Percentiles rank a stretch among this genome's conserved stretches.
These are phyloP conservation scores for Loxodonta africana DNA, from an alignment of 2,113 vertebrate species.

Conservation along the genomic window DNA sequence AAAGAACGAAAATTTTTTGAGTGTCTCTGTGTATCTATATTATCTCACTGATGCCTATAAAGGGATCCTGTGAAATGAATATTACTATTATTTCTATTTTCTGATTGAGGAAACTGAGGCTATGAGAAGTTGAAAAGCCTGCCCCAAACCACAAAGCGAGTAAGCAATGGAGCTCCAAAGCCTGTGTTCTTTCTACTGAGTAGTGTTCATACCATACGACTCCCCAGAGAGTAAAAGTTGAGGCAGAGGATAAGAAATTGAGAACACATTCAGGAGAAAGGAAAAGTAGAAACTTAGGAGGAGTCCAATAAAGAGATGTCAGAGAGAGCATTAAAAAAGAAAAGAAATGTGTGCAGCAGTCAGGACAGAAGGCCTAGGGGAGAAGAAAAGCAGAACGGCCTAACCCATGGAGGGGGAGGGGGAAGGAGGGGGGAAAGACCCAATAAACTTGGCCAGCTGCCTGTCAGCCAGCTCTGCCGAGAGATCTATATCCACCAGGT, in stretches of 20 bases:
- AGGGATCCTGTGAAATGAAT: neutral
- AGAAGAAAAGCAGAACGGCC: conserved; percentile 57
- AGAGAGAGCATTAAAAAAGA: conserved; percentile 65
- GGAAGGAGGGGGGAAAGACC: neutral
- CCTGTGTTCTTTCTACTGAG: neutral
- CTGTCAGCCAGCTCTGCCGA: conserved; percentile 57
- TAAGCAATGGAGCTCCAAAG: neutral
- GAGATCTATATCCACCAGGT: conserved; percentile 68
- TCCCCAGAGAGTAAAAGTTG: neutral
- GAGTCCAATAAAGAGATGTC: conserved; percentile 52
- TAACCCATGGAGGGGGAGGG: neutral
- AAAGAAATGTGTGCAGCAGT: conserved; percentile 53
- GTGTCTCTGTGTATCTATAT: neutral
- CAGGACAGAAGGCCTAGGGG: conserved; percentile 29
- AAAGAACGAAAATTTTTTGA: neutral
- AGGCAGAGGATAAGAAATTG: conserved; percentile 47
- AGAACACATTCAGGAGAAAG: conserved; percentile 50
- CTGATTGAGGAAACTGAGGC: conserved; percentile 22
- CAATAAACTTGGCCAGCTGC: conserved; percentile 63
- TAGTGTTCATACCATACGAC: neutral
- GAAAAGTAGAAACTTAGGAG: conserved; percentile 52
- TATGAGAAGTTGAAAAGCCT: neutral
- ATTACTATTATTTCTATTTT: neutral
- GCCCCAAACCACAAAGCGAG: neutral
- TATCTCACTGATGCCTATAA: neutral